Evolutionary conservation across 2,888 invertebrate genomes (phyloP).

Genomic region (Carcina quercana): DNA sequence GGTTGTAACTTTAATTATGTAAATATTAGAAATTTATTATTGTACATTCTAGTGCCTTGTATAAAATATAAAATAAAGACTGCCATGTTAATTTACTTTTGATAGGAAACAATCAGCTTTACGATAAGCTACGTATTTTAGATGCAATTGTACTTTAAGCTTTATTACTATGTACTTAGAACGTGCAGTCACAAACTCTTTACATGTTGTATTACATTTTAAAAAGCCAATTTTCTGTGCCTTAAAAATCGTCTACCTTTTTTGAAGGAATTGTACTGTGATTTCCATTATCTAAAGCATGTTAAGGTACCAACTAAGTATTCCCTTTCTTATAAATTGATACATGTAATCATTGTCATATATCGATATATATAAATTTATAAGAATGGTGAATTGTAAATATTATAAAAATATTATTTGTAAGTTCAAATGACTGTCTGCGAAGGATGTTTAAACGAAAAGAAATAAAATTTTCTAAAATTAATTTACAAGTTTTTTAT

Average conservation of each 20-base stretch:
- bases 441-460: conserved; percentile 34
- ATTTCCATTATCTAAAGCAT: conserved; percentile 36
- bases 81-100: conserved; percentile 64
- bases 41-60: conserved; percentile 54
- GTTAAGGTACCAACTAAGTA: conserved; percentile 13
- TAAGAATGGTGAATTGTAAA: too few relatives aligned
- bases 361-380: too few relatives aligned
- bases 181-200: conserved; percentile 26
- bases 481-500: conserved; percentile 13
- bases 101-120: conserved; percentile 65
- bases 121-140: conserved; percentile 64
- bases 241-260: conserved; percentile 19
- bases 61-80: conserved; percentile 63
- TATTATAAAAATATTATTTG: conserved; percentile 26
- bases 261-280: conserved; percentile 37
- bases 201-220: neutral
- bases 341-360: too few relatives aligned
- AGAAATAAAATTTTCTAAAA: conserved; percentile 20
- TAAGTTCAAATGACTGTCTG: conserved; percentile 36
- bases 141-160: conserved; percentile 27
- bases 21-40: conserved; percentile 56
- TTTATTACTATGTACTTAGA: conserved; percentile 22
- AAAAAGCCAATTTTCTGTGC: conserved; percentile 19
- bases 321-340: too few relatives aligned
- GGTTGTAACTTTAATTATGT: conserved; percentile 60